Percentiles rank a stretch among this genome's conserved stretches.
phyloP scores from a whole-genome alignment of 1,140 invertebrate genomes.

The Halesus radiatus region DNA sequence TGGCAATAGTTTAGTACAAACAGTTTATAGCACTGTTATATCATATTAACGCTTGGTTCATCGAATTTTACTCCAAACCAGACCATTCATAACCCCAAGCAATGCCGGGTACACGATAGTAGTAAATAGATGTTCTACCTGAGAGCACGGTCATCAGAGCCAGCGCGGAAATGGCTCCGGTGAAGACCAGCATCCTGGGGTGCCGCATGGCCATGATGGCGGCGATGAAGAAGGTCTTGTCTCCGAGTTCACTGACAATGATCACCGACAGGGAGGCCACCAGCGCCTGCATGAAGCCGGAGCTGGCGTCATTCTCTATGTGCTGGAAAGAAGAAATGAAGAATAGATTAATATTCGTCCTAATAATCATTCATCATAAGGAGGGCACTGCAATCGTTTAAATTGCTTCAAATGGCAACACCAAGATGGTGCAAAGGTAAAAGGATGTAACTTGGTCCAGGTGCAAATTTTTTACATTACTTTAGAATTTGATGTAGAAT shows the following conservation, averaged over 20 bases:
- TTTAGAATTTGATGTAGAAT: too few relatives aligned
- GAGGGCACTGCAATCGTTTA: too few relatives aligned
- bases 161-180: constrained; percentile 92
- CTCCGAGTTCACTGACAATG: constrained; percentile 96
- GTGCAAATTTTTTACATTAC: too few relatives aligned
- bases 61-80: too few relatives aligned
- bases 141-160: constrained; percentile 96
- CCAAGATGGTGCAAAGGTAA: too few relatives aligned
- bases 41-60: too few relatives aligned
- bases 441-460: too few relatives aligned
- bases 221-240: constrained; percentile 99
- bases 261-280: constrained; percentile 95
- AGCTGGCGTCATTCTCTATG: constrained; percentile 51
- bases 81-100: too few relatives aligned
- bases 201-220: constrained; percentile 99
- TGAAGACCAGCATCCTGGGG: constrained; percentile 91
- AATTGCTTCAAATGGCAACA: too few relatives aligned
- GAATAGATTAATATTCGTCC: constrained; percentile 11
- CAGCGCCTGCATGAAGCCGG: constrained; percentile 94
- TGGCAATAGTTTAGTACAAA: too few relatives aligned
- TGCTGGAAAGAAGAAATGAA: constrained; percentile 45
- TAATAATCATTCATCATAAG: background rate
- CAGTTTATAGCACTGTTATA: too few relatives aligned
- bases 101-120: too few relatives aligned
- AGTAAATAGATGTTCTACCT: constrained; percentile 60